These are phyloP conservation scores for Mactromeris polynyma DNA, from an alignment of 2,888 invertebrate genomes.

Conservation along the genomic window DNA sequence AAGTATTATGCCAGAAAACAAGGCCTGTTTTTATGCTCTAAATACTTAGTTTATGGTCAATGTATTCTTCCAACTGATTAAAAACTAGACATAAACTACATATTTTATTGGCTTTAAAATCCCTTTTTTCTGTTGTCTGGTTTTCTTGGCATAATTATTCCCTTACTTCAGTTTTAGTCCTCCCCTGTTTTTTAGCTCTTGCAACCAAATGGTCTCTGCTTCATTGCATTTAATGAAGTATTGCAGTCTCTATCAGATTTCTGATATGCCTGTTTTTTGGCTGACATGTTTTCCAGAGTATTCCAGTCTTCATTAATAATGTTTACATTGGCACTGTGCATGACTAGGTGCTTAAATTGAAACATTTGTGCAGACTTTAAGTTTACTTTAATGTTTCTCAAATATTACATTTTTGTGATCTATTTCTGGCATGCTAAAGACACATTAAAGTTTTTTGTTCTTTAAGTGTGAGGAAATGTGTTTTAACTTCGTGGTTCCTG, in stretches of 20 bases:
- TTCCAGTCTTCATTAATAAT: conserved; percentile 15
- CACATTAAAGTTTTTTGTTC: neutral
- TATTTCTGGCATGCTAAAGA: neutral
- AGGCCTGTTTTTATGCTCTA: neutral
- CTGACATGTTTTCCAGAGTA: conserved; percentile 12
- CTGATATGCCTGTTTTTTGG: conserved; percentile 49
- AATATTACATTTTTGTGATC: conserved; percentile 1
- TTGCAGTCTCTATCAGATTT: conserved; percentile 37
- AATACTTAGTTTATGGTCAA: neutral
- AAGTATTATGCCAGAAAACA: neutral
- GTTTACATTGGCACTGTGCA: conserved; percentile 28
- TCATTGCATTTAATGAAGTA: conserved; percentile 49
- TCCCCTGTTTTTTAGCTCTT: neutral
- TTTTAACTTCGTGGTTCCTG: neutral
- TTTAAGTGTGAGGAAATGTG: neutral
- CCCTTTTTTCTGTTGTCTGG: neutral
- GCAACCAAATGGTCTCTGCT: conserved; percentile 17
- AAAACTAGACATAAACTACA: neutral
- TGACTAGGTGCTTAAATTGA: neutral
- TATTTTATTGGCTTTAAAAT: neutral
- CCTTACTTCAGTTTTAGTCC: neutral
- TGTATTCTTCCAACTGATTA: neutral
- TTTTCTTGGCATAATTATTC: neutral
- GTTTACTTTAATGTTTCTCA: neutral
- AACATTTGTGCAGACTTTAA: conserved; percentile 2